phyloP scores from a whole-genome alignment of 1,140 invertebrate species.

The Pseudomyrmex concolor region DNA sequence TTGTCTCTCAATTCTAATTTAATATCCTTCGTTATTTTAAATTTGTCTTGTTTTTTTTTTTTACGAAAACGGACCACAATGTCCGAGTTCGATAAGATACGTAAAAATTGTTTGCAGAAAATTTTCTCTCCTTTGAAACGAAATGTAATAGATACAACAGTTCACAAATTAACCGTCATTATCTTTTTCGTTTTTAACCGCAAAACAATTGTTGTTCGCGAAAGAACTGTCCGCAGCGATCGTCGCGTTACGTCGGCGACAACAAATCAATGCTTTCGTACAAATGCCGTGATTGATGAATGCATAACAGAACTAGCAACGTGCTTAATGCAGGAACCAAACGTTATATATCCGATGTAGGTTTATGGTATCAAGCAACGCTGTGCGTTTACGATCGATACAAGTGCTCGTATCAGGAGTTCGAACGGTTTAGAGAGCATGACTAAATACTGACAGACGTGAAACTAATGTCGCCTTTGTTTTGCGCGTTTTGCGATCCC shows the following conservation, averaged over 20 bases:
- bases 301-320: conserved; percentile 46
- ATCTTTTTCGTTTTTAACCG: background rate
- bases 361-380: conserved; percentile 73
- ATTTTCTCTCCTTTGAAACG: too few relatives aligned
- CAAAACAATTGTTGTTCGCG: too few relatives aligned
- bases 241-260: background rate
- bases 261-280: conserved; percentile 47
- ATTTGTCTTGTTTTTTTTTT: too few relatives aligned
- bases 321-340: conserved; percentile 59
- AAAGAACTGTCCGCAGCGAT: background rate
- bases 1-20: too few relatives aligned
- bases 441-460: conserved; percentile 58
- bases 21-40: too few relatives aligned
- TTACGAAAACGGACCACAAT: too few relatives aligned
- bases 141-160: too few relatives aligned
- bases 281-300: conserved; percentile 47
- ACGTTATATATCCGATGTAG: conserved; percentile 64
- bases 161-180: too few relatives aligned
- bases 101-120: too few relatives aligned
- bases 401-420: conserved; percentile 70
- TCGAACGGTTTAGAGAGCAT: conserved; percentile 71
- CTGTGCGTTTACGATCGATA: conserved; percentile 73
- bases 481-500: background rate
- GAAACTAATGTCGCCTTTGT: conserved; percentile 47
- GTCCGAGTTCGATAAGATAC: too few relatives aligned